Base-by-base conservation (phyloP, 2,888 invertebrate genomes). In the Ophion ventricosus region DNA sequence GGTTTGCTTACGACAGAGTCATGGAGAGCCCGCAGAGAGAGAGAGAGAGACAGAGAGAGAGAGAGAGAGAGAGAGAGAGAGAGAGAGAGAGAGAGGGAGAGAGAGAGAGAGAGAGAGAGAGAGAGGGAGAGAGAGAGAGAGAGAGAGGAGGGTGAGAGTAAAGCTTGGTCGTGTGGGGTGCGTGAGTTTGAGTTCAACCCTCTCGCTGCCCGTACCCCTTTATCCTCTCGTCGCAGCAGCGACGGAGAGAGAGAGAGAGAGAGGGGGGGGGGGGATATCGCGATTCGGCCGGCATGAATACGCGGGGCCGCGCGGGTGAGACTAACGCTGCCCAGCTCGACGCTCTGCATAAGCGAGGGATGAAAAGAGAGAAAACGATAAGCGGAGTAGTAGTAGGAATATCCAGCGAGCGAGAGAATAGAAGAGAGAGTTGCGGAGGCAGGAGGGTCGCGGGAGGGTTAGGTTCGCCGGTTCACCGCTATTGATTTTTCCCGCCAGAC, bases 401-500 rank as follows among this genome's bases (percentile, higher is more conserved):
- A 80, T 80, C 74, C 79, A 79, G 80, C 80, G 85, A 83, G 86
- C 70, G 85, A 80, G 84, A 85, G 78, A 79, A 84, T 80, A 66
- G 82, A 73, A 70, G 80, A 56, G 85, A 64, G 74, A 59, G 75
- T 29, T 25, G 40, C 26, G 75, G 63, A 82, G 49, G 35, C n/a
- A n/a, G 66, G 64, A 66, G 82, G 88, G 87, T 88, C 88, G 88
- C 89, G 88, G 89, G 89, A 88, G 91, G 91, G 91, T 91, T 91
- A 91, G 92, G 92, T 92, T 92, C 91, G 92, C 91, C 92, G 92
- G 92, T 92, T 92, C 92, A 91, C 92, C 90, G 92, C 92, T 93
- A 93, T 93, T 93, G 93, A 93, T 93, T 93, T 93, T 93, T 93
- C 92, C 92, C 91, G 92, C 92, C 92, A 93, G 92, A 92, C 93